Conservation (phyloP, 2,113 vertebrate species). For the Ranitomeya variabilis region DNA sequence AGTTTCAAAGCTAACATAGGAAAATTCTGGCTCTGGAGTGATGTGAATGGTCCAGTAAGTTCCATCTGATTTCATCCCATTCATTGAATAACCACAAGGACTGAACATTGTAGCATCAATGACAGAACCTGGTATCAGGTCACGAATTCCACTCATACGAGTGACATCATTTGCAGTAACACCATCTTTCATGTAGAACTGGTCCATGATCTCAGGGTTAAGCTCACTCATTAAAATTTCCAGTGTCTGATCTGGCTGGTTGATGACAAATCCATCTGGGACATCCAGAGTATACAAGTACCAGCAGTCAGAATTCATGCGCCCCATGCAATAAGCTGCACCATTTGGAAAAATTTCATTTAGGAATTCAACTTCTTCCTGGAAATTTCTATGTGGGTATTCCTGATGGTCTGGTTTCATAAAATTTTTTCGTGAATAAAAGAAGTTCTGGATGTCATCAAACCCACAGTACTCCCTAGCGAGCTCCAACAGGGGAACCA, state of each 20-base stretch:
- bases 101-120: slow-evolving; percentile 99
- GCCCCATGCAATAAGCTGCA: slow-evolving; percentile 99
- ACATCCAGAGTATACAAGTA: slow-evolving; percentile 99
- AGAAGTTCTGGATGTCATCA: slow-evolving; percentile 98
- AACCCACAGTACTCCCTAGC: slow-evolving; percentile 98
- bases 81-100: slow-evolving; percentile 99
- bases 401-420: slow-evolving; percentile 99
- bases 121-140: slow-evolving; percentile 99
- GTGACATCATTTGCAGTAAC: slow-evolving; percentile 99
- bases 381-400: slow-evolving; percentile 99
- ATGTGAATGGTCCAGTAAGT: slow-evolving; percentile 99
- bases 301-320: slow-evolving; percentile 99
- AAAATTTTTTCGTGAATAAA: slow-evolving; percentile 99
- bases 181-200: slow-evolving; percentile 99
- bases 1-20: slow-evolving; percentile 99
- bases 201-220: slow-evolving; percentile 98
- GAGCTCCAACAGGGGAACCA: slow-evolving; percentile 98
- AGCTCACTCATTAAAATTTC: slow-evolving; percentile 99
- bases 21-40: slow-evolving; percentile 99
- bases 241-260: slow-evolving; percentile 97
- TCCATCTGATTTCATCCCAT: slow-evolving; percentile 99
- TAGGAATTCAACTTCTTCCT: slow-evolving; percentile 99
- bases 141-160: slow-evolving; percentile 99
- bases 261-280: slow-evolving; percentile 95
- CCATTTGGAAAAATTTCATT: slow-evolving; percentile 93